A percentile compares a stretch with the other conserved stretches of the same genome.
Conservation (phyloP, 2,797 vertebrate genomes). For the Potorous gilbertii region DNA sequence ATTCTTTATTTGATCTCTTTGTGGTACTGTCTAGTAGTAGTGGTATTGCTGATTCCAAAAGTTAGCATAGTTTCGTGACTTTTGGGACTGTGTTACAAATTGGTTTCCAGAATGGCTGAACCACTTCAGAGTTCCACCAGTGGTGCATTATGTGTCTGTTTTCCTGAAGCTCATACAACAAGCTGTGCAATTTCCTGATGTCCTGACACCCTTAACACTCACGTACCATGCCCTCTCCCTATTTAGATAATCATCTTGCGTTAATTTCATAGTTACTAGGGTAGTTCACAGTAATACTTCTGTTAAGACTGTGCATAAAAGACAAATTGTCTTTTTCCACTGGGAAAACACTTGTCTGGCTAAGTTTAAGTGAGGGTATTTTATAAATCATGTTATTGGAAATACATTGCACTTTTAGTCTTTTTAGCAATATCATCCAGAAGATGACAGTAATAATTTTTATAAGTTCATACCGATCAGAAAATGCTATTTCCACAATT, state of each 20-base stretch:
- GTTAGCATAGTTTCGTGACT: background rate
- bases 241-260: background rate
- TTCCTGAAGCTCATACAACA: background rate
- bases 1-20: background rate
- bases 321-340: conserved; percentile 24
- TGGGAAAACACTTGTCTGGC: conserved; percentile 24
- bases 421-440: background rate
- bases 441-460: conserved; percentile 41
- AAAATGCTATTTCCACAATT: conserved; percentile 41
- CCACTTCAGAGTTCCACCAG: background rate
- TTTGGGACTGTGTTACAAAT: background rate
- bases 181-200: background rate
- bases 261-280: conserved; percentile 3
- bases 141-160: background rate
- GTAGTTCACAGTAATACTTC: background rate
- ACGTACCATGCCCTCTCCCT: background rate
- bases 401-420: conserved; percentile 24
- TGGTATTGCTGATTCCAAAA: background rate
- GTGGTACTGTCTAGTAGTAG: background rate
- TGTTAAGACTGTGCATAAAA: background rate
- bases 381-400: background rate
- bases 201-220: background rate
- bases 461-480: conserved; percentile 74
- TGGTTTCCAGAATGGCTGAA: background rate
- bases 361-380: conserved; percentile 39